Base-by-base conservation (phyloP, 2,888 invertebrate genomes). In the Pteria penguin region DNA sequence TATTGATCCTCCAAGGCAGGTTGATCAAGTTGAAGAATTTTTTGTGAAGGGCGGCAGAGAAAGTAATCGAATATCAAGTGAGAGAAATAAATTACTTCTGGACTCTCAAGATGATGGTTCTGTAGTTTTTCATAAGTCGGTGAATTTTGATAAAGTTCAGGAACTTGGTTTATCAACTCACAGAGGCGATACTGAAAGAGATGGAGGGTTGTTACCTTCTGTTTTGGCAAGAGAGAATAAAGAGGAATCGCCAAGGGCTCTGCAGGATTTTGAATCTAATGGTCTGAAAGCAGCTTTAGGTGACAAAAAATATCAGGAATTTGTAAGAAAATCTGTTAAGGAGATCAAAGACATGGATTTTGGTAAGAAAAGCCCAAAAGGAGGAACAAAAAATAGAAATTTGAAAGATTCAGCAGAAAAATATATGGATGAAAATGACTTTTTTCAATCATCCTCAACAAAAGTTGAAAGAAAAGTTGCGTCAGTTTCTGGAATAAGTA, bases 91-190 rank as follows among this genome's bases (percentile, higher is more conserved):
- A 45, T 57, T 60, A 62, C 31, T 83, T 4, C 61, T 71, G 22
- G 81, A 82, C 31, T 82, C 83, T 22, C 81, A 82, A 62, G 83
- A 84, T 33, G 80, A 78, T 26, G 60, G 54, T n/a, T 14, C 66
- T 31, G 63, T 73, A 14, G 70, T 75, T 11, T 86, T 85, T 73
- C 65, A 67, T 52, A 78, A 78, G 66, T 78, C 78, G 63, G 54
- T 75, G 24, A 80, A 82, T 32, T 66, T 65, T 52, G 71, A 54
- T 4, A 57, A 70, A 61, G 54, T 79, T n/a, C 75, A 81, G 36
- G 84, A 84, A 24, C 77, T 88, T 22, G 88, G 87, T 66, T 76
- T 88, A 26, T 81, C 84, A 18, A 88, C 89, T n/a, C 88, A 88
- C 75, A 81, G 87, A 36, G 86, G 87, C 31, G 86, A 86, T 3